These are phyloP conservation scores for Caenorhabditis angaria DNA, from an alignment of 2,888 invertebrate species.

Conservation along the genomic window DNA sequence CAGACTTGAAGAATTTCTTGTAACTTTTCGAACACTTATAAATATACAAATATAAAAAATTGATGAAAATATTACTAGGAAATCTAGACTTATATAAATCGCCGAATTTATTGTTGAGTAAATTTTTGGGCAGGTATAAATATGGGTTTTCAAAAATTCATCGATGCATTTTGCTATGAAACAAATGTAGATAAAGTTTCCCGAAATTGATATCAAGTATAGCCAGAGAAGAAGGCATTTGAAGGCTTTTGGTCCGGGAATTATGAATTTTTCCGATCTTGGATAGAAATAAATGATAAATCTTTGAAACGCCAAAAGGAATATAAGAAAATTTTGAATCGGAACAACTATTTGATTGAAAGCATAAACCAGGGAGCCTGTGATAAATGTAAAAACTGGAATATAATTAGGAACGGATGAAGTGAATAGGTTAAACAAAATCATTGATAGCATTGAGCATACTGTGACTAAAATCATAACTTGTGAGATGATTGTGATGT, in stretches of 20 bases:
- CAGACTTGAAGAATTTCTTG: not conserved
- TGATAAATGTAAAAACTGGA: not conserved
- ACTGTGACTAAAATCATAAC: not conserved
- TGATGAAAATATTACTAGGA: not conserved
- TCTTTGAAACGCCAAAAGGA: not conserved
- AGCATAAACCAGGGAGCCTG: not conserved
- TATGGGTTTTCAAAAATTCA: not conserved
- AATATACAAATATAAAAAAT: not conserved
- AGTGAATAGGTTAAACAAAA: not conserved
- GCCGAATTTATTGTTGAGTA: not conserved
- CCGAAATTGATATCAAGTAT: not conserved
- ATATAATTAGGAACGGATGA: not conserved
- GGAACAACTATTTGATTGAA: not conserved
- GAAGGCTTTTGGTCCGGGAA: not conserved
- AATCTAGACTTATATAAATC: not conserved
- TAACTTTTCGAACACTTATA: not conserved
- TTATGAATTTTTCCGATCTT: not conserved
- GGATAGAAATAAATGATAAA: not conserved
- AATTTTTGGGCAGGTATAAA: not conserved
- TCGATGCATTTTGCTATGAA: not conserved
- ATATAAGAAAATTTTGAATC: not conserved
- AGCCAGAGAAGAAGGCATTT: not conserved
- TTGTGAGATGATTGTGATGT: not conserved
- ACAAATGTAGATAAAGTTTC: not conserved
- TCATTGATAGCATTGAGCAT: too few relatives aligned